These are phyloP conservation scores for Disparrhopalites patrizii DNA, from an alignment of 2,888 invertebrate genomes.

Conservation along the genomic window DNA sequence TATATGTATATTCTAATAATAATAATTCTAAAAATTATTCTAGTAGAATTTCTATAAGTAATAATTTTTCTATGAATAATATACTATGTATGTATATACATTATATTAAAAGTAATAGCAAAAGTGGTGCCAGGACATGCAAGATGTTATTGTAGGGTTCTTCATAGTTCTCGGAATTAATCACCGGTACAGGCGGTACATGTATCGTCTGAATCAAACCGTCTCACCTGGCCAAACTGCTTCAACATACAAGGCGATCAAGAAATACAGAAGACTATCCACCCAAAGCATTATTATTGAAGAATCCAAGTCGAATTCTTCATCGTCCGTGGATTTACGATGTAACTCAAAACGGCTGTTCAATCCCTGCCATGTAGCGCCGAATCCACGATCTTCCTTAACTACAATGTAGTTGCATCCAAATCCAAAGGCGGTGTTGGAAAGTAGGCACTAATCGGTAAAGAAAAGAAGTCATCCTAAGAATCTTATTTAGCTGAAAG, in stretches of 20 bases:
- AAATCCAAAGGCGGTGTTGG: slow-evolving; percentile 78
- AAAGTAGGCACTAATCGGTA: slow-evolving; percentile 64
- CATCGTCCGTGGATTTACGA: slow-evolving; percentile 59
- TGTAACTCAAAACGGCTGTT: slow-evolving; percentile 57
- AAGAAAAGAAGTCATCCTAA: neutral
- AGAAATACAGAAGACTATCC: slow-evolving; percentile 59
- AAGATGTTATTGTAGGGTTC: too few relatives aligned
- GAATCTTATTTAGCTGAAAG: neutral
- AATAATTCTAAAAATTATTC: too few relatives aligned
- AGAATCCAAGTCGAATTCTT: slow-evolving; percentile 58
- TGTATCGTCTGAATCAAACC: too few relatives aligned
- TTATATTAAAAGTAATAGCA: too few relatives aligned
- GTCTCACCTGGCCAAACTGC: slow-evolving; percentile 60
- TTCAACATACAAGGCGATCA: slow-evolving; percentile 61
- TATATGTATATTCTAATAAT: too few relatives aligned
- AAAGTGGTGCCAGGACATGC: too few relatives aligned
- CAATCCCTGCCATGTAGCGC: slow-evolving; percentile 62
- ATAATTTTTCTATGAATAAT: neutral
- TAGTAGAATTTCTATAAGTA: too few relatives aligned
- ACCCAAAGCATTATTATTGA: slow-evolving; percentile 66
- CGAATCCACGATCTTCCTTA: slow-evolving; percentile 66
- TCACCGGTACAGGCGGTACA: too few relatives aligned
- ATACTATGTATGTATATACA: neutral
- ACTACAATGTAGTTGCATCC: slow-evolving; percentile 69
- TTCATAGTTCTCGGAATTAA: too few relatives aligned